Evolutionary conservation across 2,888 invertebrate species (phyloP).

Genomic region (Chrysolina haemoptera): DNA sequence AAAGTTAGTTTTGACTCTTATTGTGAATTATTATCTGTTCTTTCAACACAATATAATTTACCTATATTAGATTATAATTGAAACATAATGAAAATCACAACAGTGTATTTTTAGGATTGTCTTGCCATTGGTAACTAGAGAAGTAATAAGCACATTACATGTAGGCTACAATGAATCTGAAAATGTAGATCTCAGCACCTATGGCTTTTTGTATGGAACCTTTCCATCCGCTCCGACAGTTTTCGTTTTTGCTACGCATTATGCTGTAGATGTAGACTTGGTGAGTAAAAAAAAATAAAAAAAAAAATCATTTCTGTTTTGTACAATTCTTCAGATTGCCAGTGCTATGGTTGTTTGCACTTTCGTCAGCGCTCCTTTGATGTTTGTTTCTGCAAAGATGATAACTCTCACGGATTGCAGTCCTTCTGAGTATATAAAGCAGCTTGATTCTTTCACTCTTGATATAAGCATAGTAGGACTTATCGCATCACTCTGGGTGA

Average conservation of each 20-base stretch:
- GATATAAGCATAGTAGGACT: conserved; percentile 87
- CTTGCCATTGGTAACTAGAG: conserved; percentile 88
- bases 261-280: conserved; percentile 88
- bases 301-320: background rate
- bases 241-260: conserved; percentile 93
- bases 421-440: conserved; percentile 81
- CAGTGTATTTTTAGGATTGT: conserved; percentile 76
- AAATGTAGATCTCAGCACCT: conserved; percentile 88
- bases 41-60: background rate
- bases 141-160: conserved; percentile 84
- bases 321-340: conserved; percentile 80
- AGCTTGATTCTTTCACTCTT: conserved; percentile 85
- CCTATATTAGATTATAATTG: too few relatives aligned
- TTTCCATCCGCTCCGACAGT: conserved; percentile 97
- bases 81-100: too few relatives aligned
- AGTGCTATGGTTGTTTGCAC: conserved; percentile 96
- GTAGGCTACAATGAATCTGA: conserved; percentile 81
- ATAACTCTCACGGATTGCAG: conserved; percentile 82
- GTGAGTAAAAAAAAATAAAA: conserved; percentile 70
- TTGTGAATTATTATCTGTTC: background rate
- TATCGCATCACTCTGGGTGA: conserved; percentile 84
- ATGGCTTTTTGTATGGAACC: conserved; percentile 95
- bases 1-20: too few relatives aligned
- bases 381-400: conserved; percentile 96
- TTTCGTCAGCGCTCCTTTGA: conserved; percentile 93